Conservation (phyloP, 2,797 vertebrate genomes). For the Acanthis flammea region DNA sequence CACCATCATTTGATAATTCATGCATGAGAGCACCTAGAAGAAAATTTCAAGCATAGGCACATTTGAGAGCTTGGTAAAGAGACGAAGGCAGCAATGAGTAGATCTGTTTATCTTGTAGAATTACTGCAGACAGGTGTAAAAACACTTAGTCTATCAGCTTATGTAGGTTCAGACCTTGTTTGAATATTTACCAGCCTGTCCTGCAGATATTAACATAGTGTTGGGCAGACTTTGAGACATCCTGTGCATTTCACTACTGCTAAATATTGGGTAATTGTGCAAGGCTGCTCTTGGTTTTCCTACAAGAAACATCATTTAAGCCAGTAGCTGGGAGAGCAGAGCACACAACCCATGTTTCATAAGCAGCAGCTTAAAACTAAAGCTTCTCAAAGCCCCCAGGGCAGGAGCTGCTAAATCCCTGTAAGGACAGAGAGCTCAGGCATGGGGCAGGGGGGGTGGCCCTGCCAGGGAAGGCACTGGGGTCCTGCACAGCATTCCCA, state of each 20-base stretch:
- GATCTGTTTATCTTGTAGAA: neutral
- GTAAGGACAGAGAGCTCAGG: neutral
- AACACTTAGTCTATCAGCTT: neutral
- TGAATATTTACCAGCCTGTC: neutral
- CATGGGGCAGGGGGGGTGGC: neutral
- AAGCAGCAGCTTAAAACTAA: constrained; percentile 21
- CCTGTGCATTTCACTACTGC: neutral
- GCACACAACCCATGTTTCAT: neutral
- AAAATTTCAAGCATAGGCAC: neutral
- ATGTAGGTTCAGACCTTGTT: neutral
- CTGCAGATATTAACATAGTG: neutral
- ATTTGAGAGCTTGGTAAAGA: neutral
- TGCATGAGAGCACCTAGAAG: constrained; percentile 96
- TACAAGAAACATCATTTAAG: neutral
- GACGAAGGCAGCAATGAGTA: neutral
- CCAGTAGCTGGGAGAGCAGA: neutral
- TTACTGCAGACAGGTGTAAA: neutral
- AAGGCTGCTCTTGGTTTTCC: neutral
- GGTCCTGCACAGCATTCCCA: neutral
- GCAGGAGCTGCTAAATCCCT: neutral
- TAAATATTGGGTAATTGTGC: neutral
- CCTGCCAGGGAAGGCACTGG: neutral
- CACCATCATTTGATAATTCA: constrained; percentile 96
- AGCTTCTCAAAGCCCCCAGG: neutral
- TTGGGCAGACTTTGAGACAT: neutral